These are phyloP conservation scores for Plestiodon gilberti DNA, from an alignment of 2,113 vertebrate genomes.

Conservation along the genomic window DNA sequence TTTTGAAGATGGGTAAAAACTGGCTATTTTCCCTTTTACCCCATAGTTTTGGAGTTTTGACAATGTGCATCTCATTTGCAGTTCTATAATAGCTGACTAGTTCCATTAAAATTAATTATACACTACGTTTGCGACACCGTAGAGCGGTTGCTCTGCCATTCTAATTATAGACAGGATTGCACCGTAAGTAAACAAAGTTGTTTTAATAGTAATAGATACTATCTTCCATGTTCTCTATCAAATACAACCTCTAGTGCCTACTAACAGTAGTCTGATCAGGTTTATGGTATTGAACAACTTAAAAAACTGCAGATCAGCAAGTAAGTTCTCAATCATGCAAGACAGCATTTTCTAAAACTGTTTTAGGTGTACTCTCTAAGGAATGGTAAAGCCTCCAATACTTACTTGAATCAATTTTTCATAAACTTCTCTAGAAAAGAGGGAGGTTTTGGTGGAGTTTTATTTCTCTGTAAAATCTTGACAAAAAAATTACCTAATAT, in stretches of 20 bases:
- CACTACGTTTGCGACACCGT: no score
- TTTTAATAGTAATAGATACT: no score
- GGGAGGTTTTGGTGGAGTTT: not conserved
- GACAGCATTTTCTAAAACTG: not conserved
- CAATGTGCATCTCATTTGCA: no score
- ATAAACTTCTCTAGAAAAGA: not conserved
- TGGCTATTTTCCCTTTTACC: no score
- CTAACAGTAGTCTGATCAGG: not conserved
- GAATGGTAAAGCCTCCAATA: not conserved
- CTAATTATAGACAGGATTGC: no score
- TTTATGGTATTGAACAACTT: not conserved
- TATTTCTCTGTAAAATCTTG: not conserved
- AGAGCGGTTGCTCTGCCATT: no score
- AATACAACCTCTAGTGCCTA: not conserved
- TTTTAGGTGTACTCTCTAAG: not conserved
- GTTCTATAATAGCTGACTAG: no score
- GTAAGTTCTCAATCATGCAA: not conserved
- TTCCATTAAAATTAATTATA: no score
- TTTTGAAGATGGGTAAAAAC: no score
- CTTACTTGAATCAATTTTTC: not conserved
- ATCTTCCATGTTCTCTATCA: no score
- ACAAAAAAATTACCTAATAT: not conserved
- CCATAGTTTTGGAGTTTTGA: no score
- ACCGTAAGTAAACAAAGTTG: no score
- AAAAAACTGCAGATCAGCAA: not conserved